A percentile compares a stretch with the other conserved stretches of the same genome.
These are phyloP conservation scores for Allacma fusca DNA, from an alignment of 2,888 invertebrate species.

Conservation along the genomic window DNA sequence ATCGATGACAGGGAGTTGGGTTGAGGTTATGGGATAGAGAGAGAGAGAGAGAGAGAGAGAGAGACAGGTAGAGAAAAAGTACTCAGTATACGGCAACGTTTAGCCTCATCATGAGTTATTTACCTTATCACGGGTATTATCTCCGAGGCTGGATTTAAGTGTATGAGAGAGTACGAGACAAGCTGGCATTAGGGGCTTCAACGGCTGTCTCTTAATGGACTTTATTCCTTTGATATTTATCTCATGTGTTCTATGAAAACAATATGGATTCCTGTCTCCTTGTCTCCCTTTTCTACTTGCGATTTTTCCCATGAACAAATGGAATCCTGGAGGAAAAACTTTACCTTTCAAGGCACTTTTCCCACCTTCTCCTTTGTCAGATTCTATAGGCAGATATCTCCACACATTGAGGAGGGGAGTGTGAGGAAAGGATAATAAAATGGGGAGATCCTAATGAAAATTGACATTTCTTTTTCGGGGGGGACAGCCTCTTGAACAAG, in stretches of 20 bases:
- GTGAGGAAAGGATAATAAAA: background rate
- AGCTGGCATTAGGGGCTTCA: background rate
- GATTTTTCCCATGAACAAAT: background rate
- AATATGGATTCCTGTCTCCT: background rate
- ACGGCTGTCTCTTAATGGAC: background rate
- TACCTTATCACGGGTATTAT: background rate
- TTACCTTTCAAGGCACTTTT: too few species aligned
- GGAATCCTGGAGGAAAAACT: too few species aligned
- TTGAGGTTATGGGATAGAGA: too few species aligned
- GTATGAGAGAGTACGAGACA: background rate
- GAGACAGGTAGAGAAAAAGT: too few species aligned
- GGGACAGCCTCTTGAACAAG: background rate
- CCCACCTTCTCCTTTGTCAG: too few species aligned
- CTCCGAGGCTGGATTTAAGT: background rate
- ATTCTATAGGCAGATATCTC: too few species aligned
- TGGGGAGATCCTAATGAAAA: constrained; percentile 2
- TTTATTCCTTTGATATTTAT: constrained; percentile 4
- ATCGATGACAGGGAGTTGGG: too few species aligned
- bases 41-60: too few species aligned
- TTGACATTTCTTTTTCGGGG: background rate
- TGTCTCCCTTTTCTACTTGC: background rate
- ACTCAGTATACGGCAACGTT: background rate
- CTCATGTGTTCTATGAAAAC: background rate
- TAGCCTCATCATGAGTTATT: background rate
- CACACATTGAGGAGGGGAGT: too few species aligned